Conservation (phyloP, 1,140 invertebrate species). For the Temnothorax nylanderi region DNA sequence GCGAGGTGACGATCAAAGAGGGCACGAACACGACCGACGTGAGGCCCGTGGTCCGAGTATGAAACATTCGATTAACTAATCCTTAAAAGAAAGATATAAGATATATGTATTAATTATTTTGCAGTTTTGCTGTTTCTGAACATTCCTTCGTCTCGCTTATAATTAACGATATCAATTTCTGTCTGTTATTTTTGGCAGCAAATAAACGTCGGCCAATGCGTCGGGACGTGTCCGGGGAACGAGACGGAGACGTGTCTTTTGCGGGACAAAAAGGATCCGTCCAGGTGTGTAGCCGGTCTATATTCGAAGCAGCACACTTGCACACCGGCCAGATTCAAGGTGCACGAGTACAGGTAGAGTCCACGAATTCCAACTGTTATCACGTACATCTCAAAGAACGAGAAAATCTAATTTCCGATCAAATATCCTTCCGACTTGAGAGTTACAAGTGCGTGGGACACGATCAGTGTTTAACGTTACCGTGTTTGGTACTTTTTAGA, state of each 20-base stretch:
- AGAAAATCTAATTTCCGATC: neutral
- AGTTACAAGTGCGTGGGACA: neutral
- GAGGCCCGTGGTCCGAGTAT: conserved; percentile 78
- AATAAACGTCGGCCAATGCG: conserved; percentile 85
- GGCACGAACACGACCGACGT: conserved; percentile 80
- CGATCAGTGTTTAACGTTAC: neutral
- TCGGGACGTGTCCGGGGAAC: conserved; percentile 82
- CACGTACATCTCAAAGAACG: neutral
- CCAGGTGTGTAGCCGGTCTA: conserved; percentile 82
- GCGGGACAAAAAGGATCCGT: conserved; percentile 81
- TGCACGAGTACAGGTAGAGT: conserved; percentile 83
- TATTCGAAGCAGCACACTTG: conserved; percentile 82
- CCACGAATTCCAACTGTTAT: neutral
- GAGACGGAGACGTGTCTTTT: conserved; percentile 83
- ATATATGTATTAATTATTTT: neutral
- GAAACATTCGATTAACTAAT: conserved; percentile 19
- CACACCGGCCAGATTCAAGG: conserved; percentile 82
- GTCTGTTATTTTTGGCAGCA: conserved; percentile 74
- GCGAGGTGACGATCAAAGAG: conserved; percentile 78
- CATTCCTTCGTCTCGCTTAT: neutral
- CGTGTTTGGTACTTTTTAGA: conserved; percentile 65
- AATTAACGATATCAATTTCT: neutral
- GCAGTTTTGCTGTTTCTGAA: neutral
- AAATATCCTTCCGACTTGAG: neutral
- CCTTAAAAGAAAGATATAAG: neutral